Evolutionary conservation across 1,140 invertebrate species (phyloP).

Genomic region (Trichonephila inaurata): DNA sequence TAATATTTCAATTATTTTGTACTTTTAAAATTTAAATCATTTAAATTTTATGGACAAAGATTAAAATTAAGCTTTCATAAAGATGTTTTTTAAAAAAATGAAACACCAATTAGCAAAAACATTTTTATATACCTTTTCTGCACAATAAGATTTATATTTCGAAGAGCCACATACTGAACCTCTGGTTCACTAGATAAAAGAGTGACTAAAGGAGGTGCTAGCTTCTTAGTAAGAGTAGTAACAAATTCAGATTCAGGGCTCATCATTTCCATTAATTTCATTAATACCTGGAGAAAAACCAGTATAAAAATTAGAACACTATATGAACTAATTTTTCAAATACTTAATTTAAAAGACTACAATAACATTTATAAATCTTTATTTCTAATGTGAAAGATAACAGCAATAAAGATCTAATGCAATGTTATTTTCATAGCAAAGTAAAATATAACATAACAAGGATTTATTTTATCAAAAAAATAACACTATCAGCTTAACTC

Average conservation of each 20-base stretch:
- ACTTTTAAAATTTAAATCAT: too few species aligned
- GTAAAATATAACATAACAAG: too few species aligned
- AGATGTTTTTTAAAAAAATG: neutral
- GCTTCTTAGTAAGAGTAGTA: constrained; percentile 95
- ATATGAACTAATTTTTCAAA: neutral
- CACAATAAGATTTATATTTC: constrained; percentile 99
- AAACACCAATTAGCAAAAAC: neutral
- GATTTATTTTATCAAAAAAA: too few species aligned
- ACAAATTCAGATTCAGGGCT: constrained; percentile 95
- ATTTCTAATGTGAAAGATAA: too few species aligned
- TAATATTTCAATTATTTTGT: too few species aligned
- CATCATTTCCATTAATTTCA: constrained; percentile 99
- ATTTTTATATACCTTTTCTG: constrained; percentile 88
- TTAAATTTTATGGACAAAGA: too few species aligned
- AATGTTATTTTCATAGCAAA: too few species aligned
- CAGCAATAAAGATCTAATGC: too few species aligned
- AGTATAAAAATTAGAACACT: neutral
- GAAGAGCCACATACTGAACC: constrained; percentile 98
- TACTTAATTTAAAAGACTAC: neutral
- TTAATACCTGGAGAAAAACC: constrained; percentile 83
- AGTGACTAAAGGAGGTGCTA: constrained; percentile 99
- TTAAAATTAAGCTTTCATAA: too few species aligned
- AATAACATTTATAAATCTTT: too few species aligned
- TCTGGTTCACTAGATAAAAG: constrained; percentile 98
- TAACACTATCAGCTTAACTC: too few species aligned